Evolutionary conservation across 1,140 invertebrate genomes (phyloP).

Genomic region (Oncopeltus fasciatus): DNA sequence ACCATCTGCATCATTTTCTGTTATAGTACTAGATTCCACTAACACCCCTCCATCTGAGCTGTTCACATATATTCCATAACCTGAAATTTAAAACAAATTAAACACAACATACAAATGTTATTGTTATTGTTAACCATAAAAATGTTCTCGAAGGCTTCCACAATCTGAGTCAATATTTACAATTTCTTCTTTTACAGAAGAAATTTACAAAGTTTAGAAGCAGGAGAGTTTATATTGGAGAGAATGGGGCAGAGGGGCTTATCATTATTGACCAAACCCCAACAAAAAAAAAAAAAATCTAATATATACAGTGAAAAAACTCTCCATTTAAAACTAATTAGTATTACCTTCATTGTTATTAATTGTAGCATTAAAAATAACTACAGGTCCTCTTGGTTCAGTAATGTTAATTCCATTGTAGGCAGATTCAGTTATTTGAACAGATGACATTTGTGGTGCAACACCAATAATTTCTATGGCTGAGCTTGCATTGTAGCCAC

Average conservation of each 20-base stretch:
- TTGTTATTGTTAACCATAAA: too few relatives aligned
- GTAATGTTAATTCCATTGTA: constrained; percentile 87
- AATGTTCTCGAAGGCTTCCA: too few relatives aligned
- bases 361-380: constrained; percentile 65
- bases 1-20: constrained; percentile 73
- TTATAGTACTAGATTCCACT: constrained; percentile 53
- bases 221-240: too few relatives aligned
- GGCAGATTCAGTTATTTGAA: constrained; percentile 69
- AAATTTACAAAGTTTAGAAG: too few relatives aligned
- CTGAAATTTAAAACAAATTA: constrained; percentile 30
- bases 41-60: constrained; percentile 61
- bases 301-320: too few relatives aligned
- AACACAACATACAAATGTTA: background rate
- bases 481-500: constrained; percentile 65
- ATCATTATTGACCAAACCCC: too few relatives aligned
- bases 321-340: too few relatives aligned
- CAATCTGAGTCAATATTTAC: too few relatives aligned
- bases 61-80: constrained; percentile 79
- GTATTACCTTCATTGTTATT: constrained; percentile 58
- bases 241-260: too few relatives aligned
- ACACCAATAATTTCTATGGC: constrained; percentile 75
- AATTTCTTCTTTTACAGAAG: too few relatives aligned
- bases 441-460: constrained; percentile 65
- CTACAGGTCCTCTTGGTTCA: constrained; percentile 60
- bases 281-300: too few relatives aligned